These are phyloP conservation scores for Myotis vivesi DNA, from an alignment of 2,797 vertebrate species.

Conservation along the genomic window DNA sequence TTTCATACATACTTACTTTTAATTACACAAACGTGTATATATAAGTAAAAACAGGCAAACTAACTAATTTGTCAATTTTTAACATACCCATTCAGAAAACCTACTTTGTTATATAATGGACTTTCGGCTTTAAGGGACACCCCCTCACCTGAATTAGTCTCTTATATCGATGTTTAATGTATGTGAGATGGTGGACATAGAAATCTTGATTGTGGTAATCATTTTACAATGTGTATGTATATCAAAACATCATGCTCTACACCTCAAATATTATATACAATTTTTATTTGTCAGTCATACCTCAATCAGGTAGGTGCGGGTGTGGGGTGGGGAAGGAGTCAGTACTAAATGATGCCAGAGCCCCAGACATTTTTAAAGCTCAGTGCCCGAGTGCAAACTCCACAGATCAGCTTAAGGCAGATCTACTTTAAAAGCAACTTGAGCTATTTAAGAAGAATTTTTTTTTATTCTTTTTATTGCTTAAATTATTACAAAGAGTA, in stretches of 20 bases:
- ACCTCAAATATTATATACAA: not conserved
- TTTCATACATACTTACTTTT: too few species aligned
- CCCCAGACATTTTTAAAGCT: conserved; percentile 17
- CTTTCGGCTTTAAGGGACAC: too few species aligned
- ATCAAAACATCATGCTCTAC: not conserved
- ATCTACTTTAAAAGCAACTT: conserved; percentile 14
- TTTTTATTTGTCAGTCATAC: not conserved
- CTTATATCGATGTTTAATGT: too few species aligned
- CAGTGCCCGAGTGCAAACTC: not conserved
- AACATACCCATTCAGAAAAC: too few species aligned
- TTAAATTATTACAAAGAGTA: too few species aligned
- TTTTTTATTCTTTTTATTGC: too few species aligned
- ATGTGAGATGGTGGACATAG: not conserved
- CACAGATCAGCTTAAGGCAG: not conserved
- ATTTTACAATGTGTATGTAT: not conserved
- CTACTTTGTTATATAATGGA: too few species aligned
- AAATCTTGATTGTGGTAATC: not conserved
- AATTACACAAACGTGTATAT: too few species aligned
- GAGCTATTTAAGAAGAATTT: conserved; percentile 18
- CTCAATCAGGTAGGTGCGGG: not conserved
- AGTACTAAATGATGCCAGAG: not conserved
- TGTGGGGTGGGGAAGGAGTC: not conserved
- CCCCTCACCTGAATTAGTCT: too few species aligned
- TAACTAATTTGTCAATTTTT: too few species aligned
- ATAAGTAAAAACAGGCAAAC: too few species aligned